These are phyloP conservation scores for Terrapene triunguis DNA, from an alignment of 2,113 vertebrate genomes.

Conservation along the genomic window DNA sequence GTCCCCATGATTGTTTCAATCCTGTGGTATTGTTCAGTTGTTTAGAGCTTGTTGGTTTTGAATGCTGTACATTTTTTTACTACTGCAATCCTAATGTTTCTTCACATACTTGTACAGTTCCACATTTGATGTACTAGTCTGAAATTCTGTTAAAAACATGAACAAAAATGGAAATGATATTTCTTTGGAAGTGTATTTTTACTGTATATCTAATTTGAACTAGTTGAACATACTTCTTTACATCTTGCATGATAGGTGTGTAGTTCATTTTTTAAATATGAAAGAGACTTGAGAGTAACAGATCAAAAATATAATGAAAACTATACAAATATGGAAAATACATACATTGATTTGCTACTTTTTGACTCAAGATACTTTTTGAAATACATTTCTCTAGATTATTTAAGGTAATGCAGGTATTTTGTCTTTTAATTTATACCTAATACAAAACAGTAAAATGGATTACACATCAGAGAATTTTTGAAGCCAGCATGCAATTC, in stretches of 20 bases:
- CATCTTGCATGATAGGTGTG: conserved; percentile 77
- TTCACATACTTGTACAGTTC: conserved; percentile 81
- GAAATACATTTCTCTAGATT: conserved; percentile 70
- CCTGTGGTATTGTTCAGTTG: conserved; percentile 77
- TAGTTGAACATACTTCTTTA: conserved; percentile 76
- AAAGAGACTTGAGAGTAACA: conserved; percentile 70
- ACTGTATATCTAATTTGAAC: conserved; percentile 73
- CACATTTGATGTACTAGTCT: conserved; percentile 83
- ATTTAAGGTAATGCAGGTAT: conserved; percentile 57
- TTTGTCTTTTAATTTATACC: conserved; percentile 47
- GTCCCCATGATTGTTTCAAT: conserved; percentile 75
- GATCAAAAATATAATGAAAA: conserved; percentile 72
- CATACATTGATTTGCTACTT: conserved; percentile 75
- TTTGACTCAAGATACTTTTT: conserved; percentile 75
- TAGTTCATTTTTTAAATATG: conserved; percentile 75
- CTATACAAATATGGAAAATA: conserved; percentile 76
- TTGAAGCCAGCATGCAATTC: not conserved
- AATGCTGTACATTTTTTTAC: conserved; percentile 83
- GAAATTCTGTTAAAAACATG: conserved; percentile 82
- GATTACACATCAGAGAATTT: not conserved
- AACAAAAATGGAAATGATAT: conserved; percentile 80
- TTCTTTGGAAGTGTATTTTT: conserved; percentile 79
- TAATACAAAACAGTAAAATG: not conserved
- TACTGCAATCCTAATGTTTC: conserved; percentile 78
- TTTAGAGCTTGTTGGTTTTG: conserved; percentile 77